A percentile compares a stretch with the other conserved stretches of the same genome.
Conservation (phyloP, 2,797 vertebrate genomes). For the Ciconia nigra region DNA sequence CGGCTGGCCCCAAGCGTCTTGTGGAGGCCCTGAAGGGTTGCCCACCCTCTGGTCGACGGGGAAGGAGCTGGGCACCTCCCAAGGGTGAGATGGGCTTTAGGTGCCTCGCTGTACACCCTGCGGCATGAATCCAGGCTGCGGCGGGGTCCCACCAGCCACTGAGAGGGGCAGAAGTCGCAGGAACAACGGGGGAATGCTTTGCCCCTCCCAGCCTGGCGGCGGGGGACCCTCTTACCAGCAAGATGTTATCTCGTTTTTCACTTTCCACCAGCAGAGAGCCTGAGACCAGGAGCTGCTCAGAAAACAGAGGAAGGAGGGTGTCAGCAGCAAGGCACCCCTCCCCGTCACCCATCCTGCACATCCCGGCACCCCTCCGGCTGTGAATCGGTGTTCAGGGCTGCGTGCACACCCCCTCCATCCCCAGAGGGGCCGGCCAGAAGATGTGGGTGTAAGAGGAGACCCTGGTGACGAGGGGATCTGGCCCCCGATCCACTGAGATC, state of each 20-base stretch:
- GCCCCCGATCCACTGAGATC: accelerated
- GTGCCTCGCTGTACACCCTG: background rate
- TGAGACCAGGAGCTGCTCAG: conserved; percentile 41
- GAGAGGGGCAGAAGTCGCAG: background rate
- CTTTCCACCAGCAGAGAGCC: conserved; percentile 56
- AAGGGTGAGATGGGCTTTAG: accelerated
- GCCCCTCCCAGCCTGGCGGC: background rate
- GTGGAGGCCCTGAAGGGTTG: background rate
- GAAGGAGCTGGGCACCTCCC: background rate
- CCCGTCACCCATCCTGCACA: accelerated
- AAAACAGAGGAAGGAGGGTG: background rate
- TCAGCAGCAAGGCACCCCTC: background rate
- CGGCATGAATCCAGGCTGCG: background rate
- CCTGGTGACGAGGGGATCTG: background rate
- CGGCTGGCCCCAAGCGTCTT: accelerated
- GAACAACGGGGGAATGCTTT: accelerated
- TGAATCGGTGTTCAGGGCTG: accelerated
- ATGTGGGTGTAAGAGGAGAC: background rate
- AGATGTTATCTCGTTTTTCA: background rate
- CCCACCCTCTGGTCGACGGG: background rate
- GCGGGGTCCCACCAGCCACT: accelerated
- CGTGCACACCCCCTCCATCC: background rate
- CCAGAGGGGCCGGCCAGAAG: background rate
- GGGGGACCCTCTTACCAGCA: conserved; percentile 30
- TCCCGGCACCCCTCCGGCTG: accelerated